Evolutionary conservation across 2,888 invertebrate genomes (phyloP), one percentile per base, ranked within the genome.

Genomic region (Xanthia togata): DNA sequence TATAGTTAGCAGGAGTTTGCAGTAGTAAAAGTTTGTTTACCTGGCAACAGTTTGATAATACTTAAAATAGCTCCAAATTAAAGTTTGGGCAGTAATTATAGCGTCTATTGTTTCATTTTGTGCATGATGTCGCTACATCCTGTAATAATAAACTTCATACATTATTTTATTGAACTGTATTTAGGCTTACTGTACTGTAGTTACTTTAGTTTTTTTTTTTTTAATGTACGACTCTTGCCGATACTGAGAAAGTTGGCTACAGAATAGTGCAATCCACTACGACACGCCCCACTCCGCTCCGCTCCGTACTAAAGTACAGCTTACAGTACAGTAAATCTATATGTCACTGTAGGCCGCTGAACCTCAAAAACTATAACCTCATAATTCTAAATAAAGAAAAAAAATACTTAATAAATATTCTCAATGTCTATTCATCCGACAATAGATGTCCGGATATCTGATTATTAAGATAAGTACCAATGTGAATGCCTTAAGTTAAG

Each of bases 401-500:
- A 31, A 8, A 31, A 1, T 1, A 31, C 31, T 17, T 23, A 55
- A 72, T 73, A 79, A 70, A 55, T 73, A 70, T 59, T 55, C 20
- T 12, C 35, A 44, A 70, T 67, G 5, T 23, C 12, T 44, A 31
- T 23, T 38, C 41, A 64, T 31, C 31, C n/a, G 41, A 68, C 41
- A 59, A 60, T 69, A 71, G 60, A 73, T 73, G 68, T 73, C 64
- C 53, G 63, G 69, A 70, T 71, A 73, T 60, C 68, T 31, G 71
- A 74, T 65, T 83, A 83, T 83, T 73, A 68, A 83, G 60, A 64
- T 71, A 83, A 86, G 78, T 82, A 71, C 86, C 72, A 44, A 72
- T 62, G 53, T 70, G 76, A 83, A 83, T 79, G 65, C 75, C 75
- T 76, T 86, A 83, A 78, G 79, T 72, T 69, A 84, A 65, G 73